A percentile compares a stretch with the other conserved stretches of the same genome.
phyloP scores from a whole-genome alignment of 2,797 vertebrate species.

The Phalloptychus januarius region DNA sequence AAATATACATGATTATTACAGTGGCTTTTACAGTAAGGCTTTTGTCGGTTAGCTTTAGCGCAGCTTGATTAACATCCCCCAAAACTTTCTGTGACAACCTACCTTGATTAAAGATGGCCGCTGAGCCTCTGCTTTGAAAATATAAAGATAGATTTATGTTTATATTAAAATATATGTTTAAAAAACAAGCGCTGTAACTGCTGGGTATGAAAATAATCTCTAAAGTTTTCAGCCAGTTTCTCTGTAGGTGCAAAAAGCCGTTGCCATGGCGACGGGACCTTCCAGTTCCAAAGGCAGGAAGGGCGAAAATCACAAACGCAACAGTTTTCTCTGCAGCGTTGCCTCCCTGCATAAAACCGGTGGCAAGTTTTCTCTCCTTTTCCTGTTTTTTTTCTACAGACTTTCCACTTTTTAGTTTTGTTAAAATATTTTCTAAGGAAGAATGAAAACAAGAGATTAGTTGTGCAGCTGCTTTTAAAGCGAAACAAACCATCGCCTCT shows the following conservation, averaged over 20 bases:
- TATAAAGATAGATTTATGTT: background rate
- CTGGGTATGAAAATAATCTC: background rate
- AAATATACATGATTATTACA: background rate
- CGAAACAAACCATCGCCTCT: background rate
- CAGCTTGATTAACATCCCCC: background rate
- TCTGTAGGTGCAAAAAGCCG: conserved; percentile 20
- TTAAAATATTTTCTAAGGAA: background rate
- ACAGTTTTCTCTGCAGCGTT: conserved; percentile 6
- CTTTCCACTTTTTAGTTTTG: background rate
- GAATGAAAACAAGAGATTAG: background rate
- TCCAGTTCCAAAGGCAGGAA: conserved; percentile 13
- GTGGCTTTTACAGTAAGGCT: background rate
- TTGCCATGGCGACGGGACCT: conserved; percentile 56
- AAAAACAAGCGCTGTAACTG: background rate
- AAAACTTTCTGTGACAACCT: conserved; percentile 34
- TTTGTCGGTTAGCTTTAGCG: background rate
- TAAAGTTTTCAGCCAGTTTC: conserved; percentile 21
- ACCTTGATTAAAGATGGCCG: conserved; percentile 42
- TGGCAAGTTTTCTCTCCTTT: background rate
- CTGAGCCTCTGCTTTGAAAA: background rate
- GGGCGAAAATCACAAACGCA: background rate
- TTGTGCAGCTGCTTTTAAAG: background rate
- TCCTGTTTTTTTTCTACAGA: background rate
- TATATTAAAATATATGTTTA: background rate
- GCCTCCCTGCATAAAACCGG: background rate